Percentiles rank a stretch among this genome's conserved stretches.
These are phyloP conservation scores for Ophiothrix spiculata DNA, from an alignment of 35 echinoderm and acorn worm genomes.

Conservation along the genomic window DNA sequence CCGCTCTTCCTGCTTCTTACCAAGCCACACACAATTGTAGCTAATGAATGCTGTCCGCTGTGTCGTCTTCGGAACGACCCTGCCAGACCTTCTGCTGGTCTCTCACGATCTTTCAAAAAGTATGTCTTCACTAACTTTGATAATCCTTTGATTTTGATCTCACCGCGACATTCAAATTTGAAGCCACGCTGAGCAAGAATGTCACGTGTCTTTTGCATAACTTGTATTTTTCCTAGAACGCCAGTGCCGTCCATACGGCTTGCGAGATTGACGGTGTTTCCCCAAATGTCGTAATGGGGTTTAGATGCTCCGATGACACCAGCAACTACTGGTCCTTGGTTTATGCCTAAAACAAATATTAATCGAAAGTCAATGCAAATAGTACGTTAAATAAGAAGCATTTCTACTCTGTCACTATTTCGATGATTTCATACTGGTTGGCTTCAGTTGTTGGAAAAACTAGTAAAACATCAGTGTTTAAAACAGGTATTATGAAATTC, in stretches of 20 bases:
- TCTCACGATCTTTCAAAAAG: constrained; percentile 6
- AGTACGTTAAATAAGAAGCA: too few relatives aligned
- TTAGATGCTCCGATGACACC: constrained; percentile 35
- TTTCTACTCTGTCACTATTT: too few relatives aligned
- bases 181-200: constrained; percentile 13
- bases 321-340: constrained; percentile 30
- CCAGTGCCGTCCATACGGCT: constrained; percentile 33
- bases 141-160: constrained; percentile 21
- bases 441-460: too few relatives aligned
- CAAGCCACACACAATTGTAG: constrained; percentile 23
- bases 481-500: too few relatives aligned
- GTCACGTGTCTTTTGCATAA: constrained; percentile 17
- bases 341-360: too few relatives aligned
- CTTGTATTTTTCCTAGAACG: constrained; percentile 11
- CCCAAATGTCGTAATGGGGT: constrained; percentile 45
- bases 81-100: constrained; percentile 3
- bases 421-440: too few relatives aligned
- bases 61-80: constrained; percentile 8
- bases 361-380: too few relatives aligned
- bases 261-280: constrained; percentile 27
- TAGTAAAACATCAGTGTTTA: too few relatives aligned
- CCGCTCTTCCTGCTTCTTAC: constrained; percentile 13
- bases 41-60: constrained; percentile 12
- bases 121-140: constrained; percentile 23
- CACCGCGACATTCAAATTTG: constrained; percentile 18